Evolutionary conservation across 2,113 vertebrate species (phyloP).

Genomic region (Turdus rufiventris): DNA sequence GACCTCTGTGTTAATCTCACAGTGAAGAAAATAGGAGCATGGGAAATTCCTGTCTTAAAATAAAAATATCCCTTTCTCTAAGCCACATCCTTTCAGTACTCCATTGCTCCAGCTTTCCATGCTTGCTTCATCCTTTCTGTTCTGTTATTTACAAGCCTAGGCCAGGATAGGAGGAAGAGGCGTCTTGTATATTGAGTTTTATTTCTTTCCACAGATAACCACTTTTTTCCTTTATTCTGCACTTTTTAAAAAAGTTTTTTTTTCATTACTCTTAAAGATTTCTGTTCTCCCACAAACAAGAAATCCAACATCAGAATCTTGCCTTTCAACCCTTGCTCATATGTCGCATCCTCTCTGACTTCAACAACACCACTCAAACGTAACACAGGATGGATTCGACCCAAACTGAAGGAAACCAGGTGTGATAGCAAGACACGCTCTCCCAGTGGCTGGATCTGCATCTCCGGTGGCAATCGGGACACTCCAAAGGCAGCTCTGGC

Average conservation of each 20-base stretch:
- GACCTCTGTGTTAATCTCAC: neutral
- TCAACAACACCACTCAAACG: accelerated
- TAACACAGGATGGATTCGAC: accelerated
- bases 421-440: accelerated
- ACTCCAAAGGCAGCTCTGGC: neutral
- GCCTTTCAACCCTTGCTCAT: neutral
- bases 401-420: neutral
- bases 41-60: neutral
- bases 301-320: neutral
- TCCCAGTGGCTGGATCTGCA: neutral
- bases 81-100: neutral
- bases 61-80: neutral
- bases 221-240: neutral
- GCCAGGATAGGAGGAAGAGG: neutral
- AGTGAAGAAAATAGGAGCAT: neutral
- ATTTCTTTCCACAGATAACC: neutral
- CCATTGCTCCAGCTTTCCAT: neutral
- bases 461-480: neutral
- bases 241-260: too few species aligned
- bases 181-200: neutral
- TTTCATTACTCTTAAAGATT: neutral
- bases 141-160: neutral
- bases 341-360: neutral
- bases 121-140: neutral
- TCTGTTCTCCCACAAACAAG: neutral